Conservation (phyloP, 2,113 vertebrate genomes). For the Triplophysa siluroides region DNA sequence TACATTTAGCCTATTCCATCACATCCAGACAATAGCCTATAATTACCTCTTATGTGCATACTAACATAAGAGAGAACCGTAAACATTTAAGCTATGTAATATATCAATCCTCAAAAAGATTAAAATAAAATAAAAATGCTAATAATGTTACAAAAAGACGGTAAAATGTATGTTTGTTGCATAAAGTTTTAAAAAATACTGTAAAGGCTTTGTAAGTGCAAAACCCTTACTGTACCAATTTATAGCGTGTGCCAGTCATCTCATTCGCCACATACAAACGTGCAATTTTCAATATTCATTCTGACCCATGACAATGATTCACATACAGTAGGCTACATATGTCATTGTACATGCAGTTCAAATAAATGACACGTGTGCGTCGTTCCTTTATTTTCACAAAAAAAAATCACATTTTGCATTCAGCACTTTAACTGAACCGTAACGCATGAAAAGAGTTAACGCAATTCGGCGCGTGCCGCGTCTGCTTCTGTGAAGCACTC, state of each 20-base stretch:
- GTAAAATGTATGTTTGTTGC: not conserved
- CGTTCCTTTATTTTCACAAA: too few relatives aligned
- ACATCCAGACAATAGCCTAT: not conserved
- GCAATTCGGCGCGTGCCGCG: too few relatives aligned
- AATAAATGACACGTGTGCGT: not conserved
- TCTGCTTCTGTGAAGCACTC: too few relatives aligned
- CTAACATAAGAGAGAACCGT: not conserved
- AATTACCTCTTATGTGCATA: not conserved
- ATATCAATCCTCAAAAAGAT: too few relatives aligned
- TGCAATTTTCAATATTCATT: not conserved
- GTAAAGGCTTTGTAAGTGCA: not conserved
- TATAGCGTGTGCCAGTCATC: too few relatives aligned
- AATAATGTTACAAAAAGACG: too few relatives aligned
- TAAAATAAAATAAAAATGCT: too few relatives aligned
- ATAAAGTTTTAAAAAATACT: not conserved
- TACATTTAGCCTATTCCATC: not conserved
- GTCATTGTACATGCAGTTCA: conserved; percentile 1
- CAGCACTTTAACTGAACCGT: not conserved
- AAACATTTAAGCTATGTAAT: not conserved
- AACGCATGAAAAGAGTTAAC: too few relatives aligned
- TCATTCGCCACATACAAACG: not conserved
- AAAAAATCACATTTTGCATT: not conserved
- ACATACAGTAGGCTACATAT: not conserved
- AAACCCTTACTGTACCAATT: too few relatives aligned
- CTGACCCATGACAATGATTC: not conserved